These are phyloP conservation scores for Apodemia zela DNA, from an alignment of 2,888 invertebrate species.

Conservation along the genomic window DNA sequence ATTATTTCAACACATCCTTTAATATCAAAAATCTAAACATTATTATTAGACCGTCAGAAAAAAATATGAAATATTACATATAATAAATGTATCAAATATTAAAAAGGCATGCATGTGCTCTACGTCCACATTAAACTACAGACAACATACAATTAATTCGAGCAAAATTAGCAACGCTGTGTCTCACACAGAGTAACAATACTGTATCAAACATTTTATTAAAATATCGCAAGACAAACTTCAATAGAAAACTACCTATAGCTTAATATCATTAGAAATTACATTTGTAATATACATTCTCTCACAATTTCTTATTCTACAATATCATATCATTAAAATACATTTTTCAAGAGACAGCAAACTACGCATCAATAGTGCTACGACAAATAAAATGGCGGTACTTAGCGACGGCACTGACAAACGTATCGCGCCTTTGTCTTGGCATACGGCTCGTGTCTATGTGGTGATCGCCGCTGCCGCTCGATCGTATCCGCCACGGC, in stretches of 20 bases:
- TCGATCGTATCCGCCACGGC: too few relatives aligned
- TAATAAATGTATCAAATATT: background rate
- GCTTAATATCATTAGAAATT: background rate
- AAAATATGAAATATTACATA: background rate
- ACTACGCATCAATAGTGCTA: background rate
- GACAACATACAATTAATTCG: constrained; percentile 12
- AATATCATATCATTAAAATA: constrained; percentile 2
- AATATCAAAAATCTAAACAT: background rate
- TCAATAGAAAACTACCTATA: constrained; percentile 10
- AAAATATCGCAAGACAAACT: constrained; percentile 14
- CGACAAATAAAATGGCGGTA: background rate
- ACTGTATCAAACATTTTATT: constrained; percentile 5
- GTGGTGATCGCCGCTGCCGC: too few relatives aligned
- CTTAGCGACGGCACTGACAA: background rate
- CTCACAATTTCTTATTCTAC: constrained; percentile 1
- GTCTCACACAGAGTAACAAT: constrained; percentile 13
- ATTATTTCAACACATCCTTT: background rate
- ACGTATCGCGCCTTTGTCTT: too few relatives aligned
- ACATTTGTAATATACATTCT: background rate
- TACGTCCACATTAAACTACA: background rate
- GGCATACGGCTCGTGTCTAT: too few relatives aligned
- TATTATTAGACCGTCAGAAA: too few relatives aligned
- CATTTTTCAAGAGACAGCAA: background rate
- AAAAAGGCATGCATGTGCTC: background rate
- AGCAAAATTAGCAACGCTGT: constrained; percentile 8